Conservation (phyloP, 2,113 vertebrate species). For the Mormoops blainvillei region DNA sequence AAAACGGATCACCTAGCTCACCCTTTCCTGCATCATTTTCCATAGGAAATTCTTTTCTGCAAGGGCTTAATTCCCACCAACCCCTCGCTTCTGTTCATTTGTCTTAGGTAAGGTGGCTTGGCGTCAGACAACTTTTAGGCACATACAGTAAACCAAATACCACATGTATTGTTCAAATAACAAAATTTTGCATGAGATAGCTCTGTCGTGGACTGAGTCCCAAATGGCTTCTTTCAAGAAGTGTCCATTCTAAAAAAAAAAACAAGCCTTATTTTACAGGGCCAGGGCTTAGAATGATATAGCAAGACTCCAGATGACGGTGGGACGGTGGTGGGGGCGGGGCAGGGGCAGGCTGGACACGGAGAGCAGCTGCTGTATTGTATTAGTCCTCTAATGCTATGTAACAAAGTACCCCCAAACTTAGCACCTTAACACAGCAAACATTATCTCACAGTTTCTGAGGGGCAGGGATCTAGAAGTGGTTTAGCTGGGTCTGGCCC, state of each 20-base stretch:
- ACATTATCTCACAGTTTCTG: background rate
- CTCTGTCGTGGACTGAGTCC: background rate
- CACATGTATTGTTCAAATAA: background rate
- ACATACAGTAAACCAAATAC: background rate
- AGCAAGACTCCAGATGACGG: background rate
- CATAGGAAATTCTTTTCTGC: background rate
- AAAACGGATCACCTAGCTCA: background rate
- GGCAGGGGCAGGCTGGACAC: too few species aligned
- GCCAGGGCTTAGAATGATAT: background rate
- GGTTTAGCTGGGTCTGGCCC: background rate
- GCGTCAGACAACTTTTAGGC: background rate
- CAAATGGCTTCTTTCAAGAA: background rate
- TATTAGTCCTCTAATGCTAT: background rate
- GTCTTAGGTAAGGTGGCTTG: background rate
- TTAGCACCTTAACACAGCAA: background rate
- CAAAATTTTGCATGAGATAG: background rate
- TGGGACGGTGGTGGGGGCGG: too few species aligned
- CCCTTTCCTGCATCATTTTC: background rate
- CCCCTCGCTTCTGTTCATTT: background rate
- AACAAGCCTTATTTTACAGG: background rate
- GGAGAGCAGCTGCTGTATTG: background rate
- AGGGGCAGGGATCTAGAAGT: background rate
- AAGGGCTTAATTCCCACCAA: background rate
- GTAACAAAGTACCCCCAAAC: background rate
- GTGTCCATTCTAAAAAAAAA: background rate